These are phyloP conservation scores for Mythimna lalbum DNA, from an alignment of 2,888 invertebrate species.

Conservation along the genomic window DNA sequence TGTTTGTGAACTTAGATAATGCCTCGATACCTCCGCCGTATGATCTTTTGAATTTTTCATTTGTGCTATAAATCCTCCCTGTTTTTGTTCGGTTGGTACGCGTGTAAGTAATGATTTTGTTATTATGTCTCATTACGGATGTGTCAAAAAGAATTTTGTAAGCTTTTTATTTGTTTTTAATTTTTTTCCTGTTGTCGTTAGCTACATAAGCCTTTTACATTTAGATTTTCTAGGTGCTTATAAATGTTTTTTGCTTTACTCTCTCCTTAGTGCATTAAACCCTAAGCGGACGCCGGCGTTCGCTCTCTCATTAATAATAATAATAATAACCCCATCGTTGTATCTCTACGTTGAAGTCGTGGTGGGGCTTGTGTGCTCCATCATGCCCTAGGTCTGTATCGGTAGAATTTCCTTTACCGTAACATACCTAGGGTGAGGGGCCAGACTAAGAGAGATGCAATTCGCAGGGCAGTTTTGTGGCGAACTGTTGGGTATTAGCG, in stretches of 20 bases:
- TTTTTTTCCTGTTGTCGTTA: slow-evolving; percentile 7
- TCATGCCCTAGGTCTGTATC: too few relatives aligned
- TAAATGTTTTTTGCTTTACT: neutral
- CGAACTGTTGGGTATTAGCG: too few relatives aligned
- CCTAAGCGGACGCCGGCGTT: too few relatives aligned
- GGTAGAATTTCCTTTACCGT: too few relatives aligned
- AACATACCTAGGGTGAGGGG: too few relatives aligned
- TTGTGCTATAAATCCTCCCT: slow-evolving; percentile 38
- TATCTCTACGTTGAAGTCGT: too few relatives aligned
- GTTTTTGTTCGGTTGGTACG: slow-evolving; percentile 35
- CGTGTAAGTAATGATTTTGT: slow-evolving; percentile 52
- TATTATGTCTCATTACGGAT: slow-evolving; percentile 29
- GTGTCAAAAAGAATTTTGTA: slow-evolving; percentile 22
- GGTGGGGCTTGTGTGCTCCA: too few relatives aligned
- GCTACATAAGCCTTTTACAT: neutral
- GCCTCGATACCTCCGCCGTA: slow-evolving; percentile 39
- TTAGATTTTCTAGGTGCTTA: neutral
- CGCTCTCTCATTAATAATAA: too few relatives aligned
- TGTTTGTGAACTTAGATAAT: slow-evolving; percentile 66
- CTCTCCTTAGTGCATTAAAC: too few relatives aligned
- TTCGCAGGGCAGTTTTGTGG: too few relatives aligned
- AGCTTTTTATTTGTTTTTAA: slow-evolving; percentile 16
- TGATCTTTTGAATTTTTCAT: slow-evolving; percentile 64
- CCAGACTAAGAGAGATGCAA: too few relatives aligned
- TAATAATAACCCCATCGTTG: too few relatives aligned